These are phyloP conservation scores for Bombus pascuorum DNA, from an alignment of 1,140 invertebrate genomes.

Conservation along the genomic window DNA sequence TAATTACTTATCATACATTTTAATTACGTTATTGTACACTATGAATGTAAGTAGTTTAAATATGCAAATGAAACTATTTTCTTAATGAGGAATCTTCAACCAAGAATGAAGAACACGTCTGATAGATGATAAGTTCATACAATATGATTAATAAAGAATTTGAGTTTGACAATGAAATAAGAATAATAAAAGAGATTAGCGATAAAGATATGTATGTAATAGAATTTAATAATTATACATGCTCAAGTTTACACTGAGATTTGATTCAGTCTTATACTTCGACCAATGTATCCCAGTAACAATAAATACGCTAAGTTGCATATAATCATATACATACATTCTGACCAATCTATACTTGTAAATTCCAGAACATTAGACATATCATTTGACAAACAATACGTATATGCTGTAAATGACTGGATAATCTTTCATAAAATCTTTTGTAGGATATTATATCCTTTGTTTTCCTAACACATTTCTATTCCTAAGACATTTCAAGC, in stretches of 20 bases:
- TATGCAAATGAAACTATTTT: neutral
- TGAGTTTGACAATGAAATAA: neutral
- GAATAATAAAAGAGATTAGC: neutral
- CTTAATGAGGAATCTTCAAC: neutral
- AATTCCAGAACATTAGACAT: neutral
- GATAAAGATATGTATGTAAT: neutral
- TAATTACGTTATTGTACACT: neutral
- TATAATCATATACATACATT: neutral
- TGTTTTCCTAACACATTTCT: neutral
- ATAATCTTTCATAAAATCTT: neutral
- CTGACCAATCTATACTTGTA: neutral
- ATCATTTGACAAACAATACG: neutral
- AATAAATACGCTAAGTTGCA: neutral
- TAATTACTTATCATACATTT: too few relatives aligned
- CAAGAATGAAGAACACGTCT: neutral
- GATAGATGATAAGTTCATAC: neutral
- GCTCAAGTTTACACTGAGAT: neutral
- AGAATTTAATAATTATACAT: neutral
- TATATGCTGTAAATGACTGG: neutral
- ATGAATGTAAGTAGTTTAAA: neutral
- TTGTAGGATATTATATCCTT: neutral
- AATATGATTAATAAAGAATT: neutral
- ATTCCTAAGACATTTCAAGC: neutral
- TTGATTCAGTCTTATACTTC: neutral
- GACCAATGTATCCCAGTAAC: neutral